Evolutionary conservation across 2,888 invertebrate species (phyloP).

Genomic region (Amaurobius ferox): DNA sequence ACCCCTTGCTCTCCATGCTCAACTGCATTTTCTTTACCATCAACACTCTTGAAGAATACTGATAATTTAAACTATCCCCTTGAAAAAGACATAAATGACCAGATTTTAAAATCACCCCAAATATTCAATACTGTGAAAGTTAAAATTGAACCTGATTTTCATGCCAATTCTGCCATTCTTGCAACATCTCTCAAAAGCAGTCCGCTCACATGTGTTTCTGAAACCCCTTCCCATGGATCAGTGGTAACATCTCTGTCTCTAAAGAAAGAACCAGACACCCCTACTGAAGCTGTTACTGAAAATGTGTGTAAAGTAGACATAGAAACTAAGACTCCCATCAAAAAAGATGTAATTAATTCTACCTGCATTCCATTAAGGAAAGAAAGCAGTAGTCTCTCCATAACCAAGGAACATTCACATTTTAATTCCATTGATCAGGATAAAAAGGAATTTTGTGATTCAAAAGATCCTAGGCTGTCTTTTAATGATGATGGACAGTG

Average conservation of each 20-base stretch:
- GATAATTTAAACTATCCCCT: neutral
- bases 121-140: conserved; percentile 46
- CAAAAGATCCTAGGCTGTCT: conserved; percentile 43
- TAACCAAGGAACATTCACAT: conserved; percentile 49
- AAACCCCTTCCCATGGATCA: conserved; percentile 31
- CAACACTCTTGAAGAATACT: conserved; percentile 25
- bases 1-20: conserved; percentile 59
- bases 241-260: conserved; percentile 35
- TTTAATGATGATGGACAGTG: conserved; percentile 62
- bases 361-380: conserved; percentile 54
- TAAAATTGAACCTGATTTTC: conserved; percentile 42
- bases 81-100: conserved; percentile 36
- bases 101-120: conserved; percentile 18
- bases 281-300: conserved; percentile 44
- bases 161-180: conserved; percentile 39
- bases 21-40: conserved; percentile 29
- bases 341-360: conserved; percentile 43
- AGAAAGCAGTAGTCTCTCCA: conserved; percentile 8
- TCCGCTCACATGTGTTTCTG: conserved; percentile 49
- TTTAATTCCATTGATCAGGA: conserved; percentile 39
- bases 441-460: conserved; percentile 62
- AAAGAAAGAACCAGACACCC: conserved; percentile 49
- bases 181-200: conserved; percentile 50
- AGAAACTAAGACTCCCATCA: conserved; percentile 35
- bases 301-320: conserved; percentile 48